Evolutionary conservation across 1,140 invertebrate genomes (phyloP).

Genomic region (Brachystomella parvula): DNA sequence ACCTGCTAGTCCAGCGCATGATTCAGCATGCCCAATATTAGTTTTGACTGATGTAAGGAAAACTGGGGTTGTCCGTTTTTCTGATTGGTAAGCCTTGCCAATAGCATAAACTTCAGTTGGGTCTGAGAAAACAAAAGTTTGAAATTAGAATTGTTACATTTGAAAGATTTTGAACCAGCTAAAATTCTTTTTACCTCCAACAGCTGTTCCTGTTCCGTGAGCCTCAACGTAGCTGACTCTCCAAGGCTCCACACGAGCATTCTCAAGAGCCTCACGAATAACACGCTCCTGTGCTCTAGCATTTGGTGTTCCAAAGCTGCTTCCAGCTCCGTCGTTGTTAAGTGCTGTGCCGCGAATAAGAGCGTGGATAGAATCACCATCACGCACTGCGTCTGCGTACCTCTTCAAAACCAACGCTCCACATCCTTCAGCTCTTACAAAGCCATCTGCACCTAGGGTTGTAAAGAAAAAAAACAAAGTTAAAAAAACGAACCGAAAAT

Average conservation of each 20-base stretch:
- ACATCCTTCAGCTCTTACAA: conserved; percentile 23
- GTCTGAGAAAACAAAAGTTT: conserved; percentile 9
- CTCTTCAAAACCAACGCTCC: conserved; percentile 20
- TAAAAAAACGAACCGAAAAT: too few species aligned
- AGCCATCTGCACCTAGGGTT: conserved; percentile 17
- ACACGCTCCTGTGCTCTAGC: conserved; percentile 44
- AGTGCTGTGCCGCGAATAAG: conserved; percentile 19
- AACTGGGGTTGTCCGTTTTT: conserved; percentile 44
- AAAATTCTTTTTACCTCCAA: conserved; percentile 2
- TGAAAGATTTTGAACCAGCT: background rate
- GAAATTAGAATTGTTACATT: background rate
- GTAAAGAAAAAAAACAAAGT: background rate
- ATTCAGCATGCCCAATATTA: conserved; percentile 54
- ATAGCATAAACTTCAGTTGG: conserved; percentile 41
- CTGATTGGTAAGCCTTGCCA: conserved; percentile 49
- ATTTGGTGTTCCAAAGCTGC: conserved; percentile 23
- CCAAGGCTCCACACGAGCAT: conserved; percentile 47
- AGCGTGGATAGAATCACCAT: conserved; percentile 17
- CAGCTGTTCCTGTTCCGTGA: conserved; percentile 55
- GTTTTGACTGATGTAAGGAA: conserved; percentile 53
- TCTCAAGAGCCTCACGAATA: conserved; percentile 47
- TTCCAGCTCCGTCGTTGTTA: conserved; percentile 20
- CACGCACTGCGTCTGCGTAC: conserved; percentile 10
- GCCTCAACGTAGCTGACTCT: conserved; percentile 51
- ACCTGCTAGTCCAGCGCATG: conserved; percentile 41